phyloP scores from a whole-genome alignment of 23 tunicate genomes.

The Ciona savignyi region DNA sequence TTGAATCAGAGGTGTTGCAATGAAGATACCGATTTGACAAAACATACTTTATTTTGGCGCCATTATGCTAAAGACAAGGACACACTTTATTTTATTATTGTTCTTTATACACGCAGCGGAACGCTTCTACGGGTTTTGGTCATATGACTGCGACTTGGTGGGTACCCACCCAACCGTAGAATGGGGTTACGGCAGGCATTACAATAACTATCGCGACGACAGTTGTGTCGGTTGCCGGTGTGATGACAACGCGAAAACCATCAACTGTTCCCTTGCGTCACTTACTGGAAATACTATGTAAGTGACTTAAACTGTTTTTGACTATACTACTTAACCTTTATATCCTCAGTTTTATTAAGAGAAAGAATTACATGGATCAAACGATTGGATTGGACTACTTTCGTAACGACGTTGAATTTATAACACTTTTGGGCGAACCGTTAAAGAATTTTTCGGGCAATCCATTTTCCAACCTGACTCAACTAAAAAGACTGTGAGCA shows the following conservation, averaged over 20 bases:
- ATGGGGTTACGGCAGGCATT: slow-evolving; percentile 24
- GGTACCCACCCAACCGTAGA: slow-evolving; percentile 13
- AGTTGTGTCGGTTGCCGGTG: slow-evolving; percentile 16
- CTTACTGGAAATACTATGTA: slow-evolving; percentile 1
- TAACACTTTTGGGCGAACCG: slow-evolving; percentile 18
- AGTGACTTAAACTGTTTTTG: too few species aligned
- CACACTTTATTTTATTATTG: background rate
- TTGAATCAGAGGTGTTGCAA: too few species aligned
- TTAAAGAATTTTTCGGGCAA: slow-evolving; percentile 3
- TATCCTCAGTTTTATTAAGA: slow-evolving; percentile 1
- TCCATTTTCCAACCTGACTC: background rate
- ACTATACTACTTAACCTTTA: too few species aligned
- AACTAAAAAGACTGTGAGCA: slow-evolving; percentile 4
- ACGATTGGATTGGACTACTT: slow-evolving; percentile 11
- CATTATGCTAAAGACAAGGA: background rate
- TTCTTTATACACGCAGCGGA: background rate
- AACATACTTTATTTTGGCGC: background rate
- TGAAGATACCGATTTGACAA: too few species aligned
- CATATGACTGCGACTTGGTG: slow-evolving; percentile 17
- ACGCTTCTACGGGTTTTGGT: slow-evolving; percentile 22
- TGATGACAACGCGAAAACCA: background rate
- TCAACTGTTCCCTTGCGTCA: slow-evolving; percentile 11
- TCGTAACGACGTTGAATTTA: background rate
- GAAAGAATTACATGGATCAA: slow-evolving; percentile 3
- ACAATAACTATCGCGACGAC: slow-evolving; percentile 14